Conservation (phyloP, 1,140 invertebrate species). For the Drosophila sechellia region DNA sequence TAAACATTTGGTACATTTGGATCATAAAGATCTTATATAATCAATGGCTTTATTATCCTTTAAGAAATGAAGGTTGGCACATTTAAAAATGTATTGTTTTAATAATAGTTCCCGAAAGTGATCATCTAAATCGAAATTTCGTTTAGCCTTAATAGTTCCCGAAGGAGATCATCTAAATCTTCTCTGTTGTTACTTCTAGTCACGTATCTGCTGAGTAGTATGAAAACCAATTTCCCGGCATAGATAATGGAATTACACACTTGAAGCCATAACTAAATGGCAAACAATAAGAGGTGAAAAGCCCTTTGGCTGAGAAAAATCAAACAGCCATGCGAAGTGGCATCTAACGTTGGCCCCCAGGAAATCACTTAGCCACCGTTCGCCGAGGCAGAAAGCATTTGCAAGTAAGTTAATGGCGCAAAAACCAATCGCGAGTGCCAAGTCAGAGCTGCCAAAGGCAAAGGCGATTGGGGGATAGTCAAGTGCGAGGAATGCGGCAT, state of each 20-base stretch:
- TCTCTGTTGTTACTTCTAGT: no score
- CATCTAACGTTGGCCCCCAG: neutral
- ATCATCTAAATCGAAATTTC: no score
- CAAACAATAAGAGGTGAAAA: neutral
- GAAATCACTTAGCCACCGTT: conserved; percentile 17
- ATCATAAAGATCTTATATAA: no score
- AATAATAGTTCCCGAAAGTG: no score
- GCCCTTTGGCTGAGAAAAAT: neutral
- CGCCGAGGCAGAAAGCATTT: conserved; percentile 24
- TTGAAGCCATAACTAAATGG: neutral
- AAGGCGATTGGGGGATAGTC: conserved; percentile 28
- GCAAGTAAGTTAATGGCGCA: conserved; percentile 24
- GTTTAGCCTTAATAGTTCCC: no score
- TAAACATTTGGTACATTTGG: no score
- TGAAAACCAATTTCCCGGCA: neutral
- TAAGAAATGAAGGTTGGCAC: no score
- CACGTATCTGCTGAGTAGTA: no score
- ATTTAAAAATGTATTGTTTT: no score
- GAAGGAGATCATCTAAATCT: no score
- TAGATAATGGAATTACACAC: neutral
- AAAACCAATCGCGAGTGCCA: conserved; percentile 47
- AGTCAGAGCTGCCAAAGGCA: conserved; percentile 17
- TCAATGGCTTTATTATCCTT: no score
- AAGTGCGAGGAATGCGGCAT: conserved; percentile 7
- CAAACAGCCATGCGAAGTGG: neutral